phyloP scores from a whole-genome alignment of 1,140 invertebrate species.

The Heliconius eleuchia region DNA sequence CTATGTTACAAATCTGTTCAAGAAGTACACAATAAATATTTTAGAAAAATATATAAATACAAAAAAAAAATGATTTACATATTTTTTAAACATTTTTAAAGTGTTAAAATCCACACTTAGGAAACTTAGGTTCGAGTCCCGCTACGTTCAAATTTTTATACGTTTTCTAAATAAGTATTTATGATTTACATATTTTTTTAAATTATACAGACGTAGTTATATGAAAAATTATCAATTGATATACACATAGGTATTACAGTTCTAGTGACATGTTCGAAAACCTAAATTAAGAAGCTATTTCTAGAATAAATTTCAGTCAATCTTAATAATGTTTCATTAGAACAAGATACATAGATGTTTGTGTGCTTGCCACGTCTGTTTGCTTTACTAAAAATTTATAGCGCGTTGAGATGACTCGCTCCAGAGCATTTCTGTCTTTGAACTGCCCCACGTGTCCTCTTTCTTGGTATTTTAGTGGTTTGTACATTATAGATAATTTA shows the following conservation, averaged over 20 bases:
- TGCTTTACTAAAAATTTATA: conserved; percentile 73
- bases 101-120: no score
- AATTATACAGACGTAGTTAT: neutral
- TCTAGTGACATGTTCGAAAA: neutral
- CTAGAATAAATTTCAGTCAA: conserved; percentile 2
- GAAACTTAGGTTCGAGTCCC: no score
- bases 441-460: conserved; percentile 42
- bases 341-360: conserved; percentile 52
- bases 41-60: no score
- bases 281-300: neutral
- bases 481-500: conserved; percentile 25
- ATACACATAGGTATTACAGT: neutral
- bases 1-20: no score
- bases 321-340: conserved; percentile 1
- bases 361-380: conserved; percentile 58
- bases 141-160: no score
- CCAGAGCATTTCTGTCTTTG: conserved; percentile 46
- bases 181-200: no score
- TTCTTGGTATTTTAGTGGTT: conserved; percentile 36
- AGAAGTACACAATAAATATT: no score
- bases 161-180: no score
- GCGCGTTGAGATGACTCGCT: conserved; percentile 53
- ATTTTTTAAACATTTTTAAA: no score
- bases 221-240: neutral
- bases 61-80: no score